phyloP scores from a whole-genome alignment of 2,797 vertebrate species.

The Sebastiscus tertius region DNA sequence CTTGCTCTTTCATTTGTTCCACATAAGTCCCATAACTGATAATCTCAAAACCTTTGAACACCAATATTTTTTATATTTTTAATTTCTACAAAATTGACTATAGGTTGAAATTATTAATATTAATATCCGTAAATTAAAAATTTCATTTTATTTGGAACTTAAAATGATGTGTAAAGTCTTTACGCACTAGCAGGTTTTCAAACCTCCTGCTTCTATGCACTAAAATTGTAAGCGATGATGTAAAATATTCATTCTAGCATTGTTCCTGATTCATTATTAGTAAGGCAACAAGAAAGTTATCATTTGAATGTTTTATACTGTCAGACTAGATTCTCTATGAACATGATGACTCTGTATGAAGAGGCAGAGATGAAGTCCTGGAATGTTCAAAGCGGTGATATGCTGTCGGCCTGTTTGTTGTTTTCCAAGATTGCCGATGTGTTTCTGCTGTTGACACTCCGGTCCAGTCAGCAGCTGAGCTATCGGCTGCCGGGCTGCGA shows the following conservation, averaged over 20 bases:
- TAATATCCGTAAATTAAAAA: background rate
- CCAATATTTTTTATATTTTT: background rate
- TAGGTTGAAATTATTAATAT: background rate
- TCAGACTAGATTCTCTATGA: background rate
- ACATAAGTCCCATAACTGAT: background rate
- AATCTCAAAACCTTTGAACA: background rate
- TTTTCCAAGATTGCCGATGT: constrained; percentile 1
- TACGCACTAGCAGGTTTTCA: background rate
- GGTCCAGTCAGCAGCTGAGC: constrained; percentile 21
- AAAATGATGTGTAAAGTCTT: background rate
- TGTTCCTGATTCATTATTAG: background rate
- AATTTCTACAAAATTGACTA: background rate
- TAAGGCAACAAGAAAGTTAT: background rate
- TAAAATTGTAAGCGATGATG: background rate
- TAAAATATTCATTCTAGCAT: background rate
- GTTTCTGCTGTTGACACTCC: constrained; percentile 12
- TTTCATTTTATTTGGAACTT: background rate
- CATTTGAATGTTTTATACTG: background rate
- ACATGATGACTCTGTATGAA: background rate
- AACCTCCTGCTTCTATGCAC: background rate
- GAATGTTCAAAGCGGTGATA: background rate
- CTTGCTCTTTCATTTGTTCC: background rate
- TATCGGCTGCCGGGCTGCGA: constrained; percentile 27
- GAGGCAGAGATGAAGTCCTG: background rate
- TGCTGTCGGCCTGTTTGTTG: background rate